Base-by-base conservation (phyloP, 2,888 invertebrate genomes). In the Diogma glabrata region DNA sequence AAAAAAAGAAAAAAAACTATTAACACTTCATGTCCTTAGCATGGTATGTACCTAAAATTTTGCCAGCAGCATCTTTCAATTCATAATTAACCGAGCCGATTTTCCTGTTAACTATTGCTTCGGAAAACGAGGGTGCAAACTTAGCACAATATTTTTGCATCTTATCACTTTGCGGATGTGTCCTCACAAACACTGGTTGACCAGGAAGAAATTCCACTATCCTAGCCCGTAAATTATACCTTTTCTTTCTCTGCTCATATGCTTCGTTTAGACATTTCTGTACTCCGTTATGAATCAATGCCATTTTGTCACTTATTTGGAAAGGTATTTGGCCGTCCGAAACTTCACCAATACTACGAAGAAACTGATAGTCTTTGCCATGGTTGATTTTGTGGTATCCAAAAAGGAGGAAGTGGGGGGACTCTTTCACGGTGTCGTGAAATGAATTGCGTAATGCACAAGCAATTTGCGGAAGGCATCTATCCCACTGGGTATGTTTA, bases 361-460 rank as follows among this genome's bases (percentile, higher is more conserved):
- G 28, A 2, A 54, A 5, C 9, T 50, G 16, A 47, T 52, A 51
- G 2, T 55, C 17, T 1, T n/a, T 23, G 3, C 52, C 53, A 40
- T 54, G 54, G 7, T 47, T 33, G 10, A 57, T 52, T 38, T 56
- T 55, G 38, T 58, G 57, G 14, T 57, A 40, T 3, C 59, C 60
- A 51, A 60, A 58, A 40, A 57, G 52, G 4, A 57, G 7, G 48
- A 53, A 59, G 20, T 57, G 56, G 4, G 63, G 60, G 10, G 56
- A 57, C 30, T 55, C 52, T 4, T 58, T 57, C 3, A 60, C 62
- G 1, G 54, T 51, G 26, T 59, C 58, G 49, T 62, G 61, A 1
- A 57, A 50, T 2, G 61, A 53, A 4, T 60, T 61, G 16, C 59
- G 43, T 3, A 64, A 51, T 1, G 63, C 63, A 50, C 57, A 60